phyloP scores from a whole-genome alignment of 2,113 vertebrate genomes.

The Anas platyrhynchos region DNA sequence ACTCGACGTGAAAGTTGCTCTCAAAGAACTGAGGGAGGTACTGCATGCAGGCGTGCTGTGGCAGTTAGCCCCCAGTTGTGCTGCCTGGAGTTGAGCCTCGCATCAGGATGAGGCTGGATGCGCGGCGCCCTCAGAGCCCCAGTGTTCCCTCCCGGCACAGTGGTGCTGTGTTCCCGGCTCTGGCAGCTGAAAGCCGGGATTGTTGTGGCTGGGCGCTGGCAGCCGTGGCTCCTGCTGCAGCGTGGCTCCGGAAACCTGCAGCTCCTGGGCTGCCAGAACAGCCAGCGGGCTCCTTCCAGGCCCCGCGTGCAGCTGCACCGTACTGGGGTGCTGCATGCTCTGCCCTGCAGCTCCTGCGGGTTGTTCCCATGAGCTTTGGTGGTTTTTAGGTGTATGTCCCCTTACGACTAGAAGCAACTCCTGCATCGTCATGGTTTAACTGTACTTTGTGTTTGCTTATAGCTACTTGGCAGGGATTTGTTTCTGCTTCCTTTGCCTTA shows the following conservation, averaged over 20 bases:
- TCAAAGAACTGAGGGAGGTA: background rate
- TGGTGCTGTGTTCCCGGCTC: background rate
- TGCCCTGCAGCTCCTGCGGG: accelerated
- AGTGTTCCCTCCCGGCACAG: background rate
- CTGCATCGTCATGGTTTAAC: background rate
- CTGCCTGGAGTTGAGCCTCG: background rate
- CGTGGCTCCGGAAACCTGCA: background rate
- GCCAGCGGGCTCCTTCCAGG: background rate
- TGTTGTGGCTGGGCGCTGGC: background rate
- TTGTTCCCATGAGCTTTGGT: too few relatives aligned
- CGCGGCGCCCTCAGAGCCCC: background rate
- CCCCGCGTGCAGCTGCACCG: accelerated
- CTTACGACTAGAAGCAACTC: accelerated
- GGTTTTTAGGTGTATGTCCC: background rate
- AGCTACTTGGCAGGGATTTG: background rate
- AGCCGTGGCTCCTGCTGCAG: background rate
- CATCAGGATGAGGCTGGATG: accelerated
- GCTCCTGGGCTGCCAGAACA: background rate
- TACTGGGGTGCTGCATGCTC: accelerated
- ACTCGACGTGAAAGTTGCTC: background rate
- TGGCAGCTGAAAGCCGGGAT: background rate
- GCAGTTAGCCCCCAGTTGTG: background rate
- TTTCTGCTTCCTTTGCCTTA: background rate
- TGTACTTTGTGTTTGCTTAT: accelerated
- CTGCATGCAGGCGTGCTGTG: accelerated